phyloP scores from a whole-genome alignment of 1,140 invertebrate species.

The Lanistes nyassanus region DNA sequence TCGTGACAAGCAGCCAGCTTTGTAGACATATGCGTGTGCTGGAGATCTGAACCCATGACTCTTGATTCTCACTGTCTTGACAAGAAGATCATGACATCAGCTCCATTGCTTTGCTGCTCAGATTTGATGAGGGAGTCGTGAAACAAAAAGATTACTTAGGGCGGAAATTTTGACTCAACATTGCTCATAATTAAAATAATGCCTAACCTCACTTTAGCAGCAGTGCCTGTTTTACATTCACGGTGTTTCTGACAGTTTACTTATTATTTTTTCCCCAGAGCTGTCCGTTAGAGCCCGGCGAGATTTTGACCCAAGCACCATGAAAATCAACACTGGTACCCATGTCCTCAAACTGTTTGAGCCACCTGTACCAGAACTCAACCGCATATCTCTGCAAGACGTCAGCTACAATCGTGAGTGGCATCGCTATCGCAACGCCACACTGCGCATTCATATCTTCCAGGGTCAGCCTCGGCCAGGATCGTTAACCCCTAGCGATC shows the following conservation, averaged over 20 bases:
- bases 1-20: too few species aligned
- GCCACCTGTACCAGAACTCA: constrained; percentile 57
- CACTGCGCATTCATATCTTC: constrained; percentile 60
- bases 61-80: too few species aligned
- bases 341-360: constrained; percentile 58
- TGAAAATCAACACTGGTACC: constrained; percentile 58
- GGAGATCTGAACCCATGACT: too few species aligned
- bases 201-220: too few species aligned
- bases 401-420: constrained; percentile 43
- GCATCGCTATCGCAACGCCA: constrained; percentile 55
- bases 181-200: too few species aligned
- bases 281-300: constrained; percentile 43
- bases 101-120: too few species aligned
- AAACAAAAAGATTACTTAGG: too few species aligned
- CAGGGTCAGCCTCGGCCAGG: constrained; percentile 57
- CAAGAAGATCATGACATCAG: too few species aligned
- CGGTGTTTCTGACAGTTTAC: neutral
- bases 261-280: constrained; percentile 33
- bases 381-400: constrained; percentile 48
- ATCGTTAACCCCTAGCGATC: constrained; percentile 61
- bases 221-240: too few species aligned
- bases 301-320: constrained; percentile 50
- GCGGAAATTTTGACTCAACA: too few species aligned
- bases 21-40: too few species aligned
- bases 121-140: too few species aligned